Base-by-base conservation (phyloP, 1,140 invertebrate species). In the Sycophila sp. region DNA sequence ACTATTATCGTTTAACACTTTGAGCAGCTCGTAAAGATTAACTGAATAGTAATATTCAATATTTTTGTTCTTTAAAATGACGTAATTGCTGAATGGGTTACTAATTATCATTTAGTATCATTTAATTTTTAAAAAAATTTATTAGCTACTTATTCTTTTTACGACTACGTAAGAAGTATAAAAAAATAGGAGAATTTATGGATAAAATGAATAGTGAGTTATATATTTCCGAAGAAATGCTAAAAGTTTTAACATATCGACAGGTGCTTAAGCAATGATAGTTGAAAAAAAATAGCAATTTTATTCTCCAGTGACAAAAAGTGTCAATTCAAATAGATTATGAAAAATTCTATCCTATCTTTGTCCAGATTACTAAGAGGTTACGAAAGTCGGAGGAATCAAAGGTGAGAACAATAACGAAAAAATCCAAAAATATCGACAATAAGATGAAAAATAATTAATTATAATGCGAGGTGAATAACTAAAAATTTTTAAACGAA, bases 221-320 rank as follows among this genome's bases (percentile, higher is more conserved):
- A 26, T 26, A 42, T 1, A 19, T 17, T 17, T 42, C n/a, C n/a
- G 2, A 19, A n/a, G 36, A 55, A 11, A 10, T 30, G n/a, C 8
- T 32, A 4, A 30, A 62, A 36, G 11, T 58, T 36, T 28, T 28
- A 34, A 70, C 69, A 71, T 65, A 71, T 71, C 69, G 53, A 65
- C 7, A 17, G 38, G 22, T 47, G 47, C 22, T 69, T 22, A 30
- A 58, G 13, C n/a, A n/a, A n/a, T n/a, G n/a, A 15, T 8, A 38
- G 24, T 36, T 38, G 5, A 38, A 49, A 10, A 32, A 42, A n/a
- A 22, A 63, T 63, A 70, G 34, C 17, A 32, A 55, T 70, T 26
- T 24, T 36, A 63, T 34, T 38, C 49, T 56, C 49, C 38, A 56
- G 7, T 45, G 1, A 62, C 17, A 40, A 49, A 60, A n/a, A 51